Conservation (phyloP, 1,140 invertebrate genomes). For the Microvelia longipes region DNA sequence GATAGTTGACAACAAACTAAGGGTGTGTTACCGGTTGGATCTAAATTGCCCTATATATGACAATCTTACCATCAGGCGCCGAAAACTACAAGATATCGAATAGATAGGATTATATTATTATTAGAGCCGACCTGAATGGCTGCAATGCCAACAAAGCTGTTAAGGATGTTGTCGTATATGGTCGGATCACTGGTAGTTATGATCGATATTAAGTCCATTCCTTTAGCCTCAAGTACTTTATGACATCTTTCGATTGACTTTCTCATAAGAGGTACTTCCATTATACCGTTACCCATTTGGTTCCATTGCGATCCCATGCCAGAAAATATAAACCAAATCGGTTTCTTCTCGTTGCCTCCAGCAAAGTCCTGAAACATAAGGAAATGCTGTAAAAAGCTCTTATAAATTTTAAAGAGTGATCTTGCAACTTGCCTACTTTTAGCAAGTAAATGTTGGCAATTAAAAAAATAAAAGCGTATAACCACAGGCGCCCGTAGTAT, state of each 20-base stretch:
- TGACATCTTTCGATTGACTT: conserved; percentile 58
- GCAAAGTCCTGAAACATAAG: no score
- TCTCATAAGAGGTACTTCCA: conserved; percentile 53
- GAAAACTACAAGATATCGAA: no score
- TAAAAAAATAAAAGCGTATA: no score
- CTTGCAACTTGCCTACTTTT: no score
- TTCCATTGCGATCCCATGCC: conserved; percentile 84
- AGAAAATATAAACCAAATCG: conserved; percentile 52
- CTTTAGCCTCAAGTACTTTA: conserved; percentile 49
- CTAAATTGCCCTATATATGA: no score
- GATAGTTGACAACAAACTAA: no score
- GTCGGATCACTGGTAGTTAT: conserved; percentile 53
- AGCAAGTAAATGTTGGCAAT: no score
- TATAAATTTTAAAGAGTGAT: no score
- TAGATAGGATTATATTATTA: neutral
- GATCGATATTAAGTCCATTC: conserved; percentile 60
- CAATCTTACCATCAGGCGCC: no score
- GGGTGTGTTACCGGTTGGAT: no score
- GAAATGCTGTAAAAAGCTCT: no score
- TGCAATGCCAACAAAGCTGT: conserved; percentile 82
- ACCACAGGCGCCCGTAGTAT: no score
- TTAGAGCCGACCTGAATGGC: conserved; percentile 45
- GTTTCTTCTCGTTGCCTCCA: conserved; percentile 1
- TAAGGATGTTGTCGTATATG: conserved; percentile 63
- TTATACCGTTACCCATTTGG: conserved; percentile 56